Conservation (phyloP, 2,113 vertebrate species). For the Salvator merianae region DNA sequence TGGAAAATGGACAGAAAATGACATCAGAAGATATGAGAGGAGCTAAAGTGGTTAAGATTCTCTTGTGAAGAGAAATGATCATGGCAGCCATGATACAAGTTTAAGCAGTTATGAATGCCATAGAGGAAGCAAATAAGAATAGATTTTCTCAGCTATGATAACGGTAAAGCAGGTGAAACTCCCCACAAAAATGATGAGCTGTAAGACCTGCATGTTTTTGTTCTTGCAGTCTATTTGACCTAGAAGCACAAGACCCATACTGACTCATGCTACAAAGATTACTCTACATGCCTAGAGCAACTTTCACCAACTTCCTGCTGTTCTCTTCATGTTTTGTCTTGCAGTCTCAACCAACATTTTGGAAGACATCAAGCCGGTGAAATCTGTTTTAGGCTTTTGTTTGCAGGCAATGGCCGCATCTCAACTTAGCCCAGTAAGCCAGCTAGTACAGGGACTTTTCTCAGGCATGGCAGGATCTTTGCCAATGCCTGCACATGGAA, state of each 20-base stretch:
- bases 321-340: too few species aligned
- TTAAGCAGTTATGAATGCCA: background rate
- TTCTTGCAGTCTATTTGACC: background rate
- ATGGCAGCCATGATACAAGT: background rate
- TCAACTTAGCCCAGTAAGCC: too few species aligned
- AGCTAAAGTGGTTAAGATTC: background rate
- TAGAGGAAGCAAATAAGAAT: background rate
- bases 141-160: background rate
- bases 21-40: background rate
- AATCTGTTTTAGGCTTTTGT: too few species aligned
- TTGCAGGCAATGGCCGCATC: too few species aligned
- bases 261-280: background rate
- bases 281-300: background rate
- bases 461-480: too few species aligned
- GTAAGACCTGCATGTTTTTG: background rate
- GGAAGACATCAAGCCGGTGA: too few species aligned
- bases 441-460: too few species aligned
- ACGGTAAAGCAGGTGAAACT: background rate
- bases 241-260: background rate
- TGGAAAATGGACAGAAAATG: background rate
- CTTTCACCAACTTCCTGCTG: background rate
- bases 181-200: background rate
- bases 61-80: background rate
- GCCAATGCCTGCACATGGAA: too few species aligned
- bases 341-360: too few species aligned